phyloP scores from a whole-genome alignment of 2,113 vertebrate species.

The Pseudonaja textilis region DNA sequence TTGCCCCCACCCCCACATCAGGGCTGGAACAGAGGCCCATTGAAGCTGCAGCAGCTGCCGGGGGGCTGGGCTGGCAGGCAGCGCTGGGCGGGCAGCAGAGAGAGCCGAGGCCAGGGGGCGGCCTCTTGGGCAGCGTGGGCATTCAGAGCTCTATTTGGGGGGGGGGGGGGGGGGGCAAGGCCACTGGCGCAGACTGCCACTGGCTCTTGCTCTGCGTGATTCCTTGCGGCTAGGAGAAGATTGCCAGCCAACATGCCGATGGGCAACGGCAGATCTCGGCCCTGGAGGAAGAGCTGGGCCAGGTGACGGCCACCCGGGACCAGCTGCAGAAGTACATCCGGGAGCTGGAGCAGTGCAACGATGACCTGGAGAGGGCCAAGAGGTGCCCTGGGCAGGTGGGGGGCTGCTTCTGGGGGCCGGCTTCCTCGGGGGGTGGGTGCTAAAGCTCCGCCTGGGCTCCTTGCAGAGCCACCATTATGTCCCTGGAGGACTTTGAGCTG shows the following conservation, averaged over 20 bases:
- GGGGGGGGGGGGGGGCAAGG: neutral
- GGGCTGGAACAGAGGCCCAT: constrained; percentile 63
- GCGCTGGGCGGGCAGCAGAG: neutral
- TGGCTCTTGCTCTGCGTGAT: neutral
- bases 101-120: rapidly evolving
- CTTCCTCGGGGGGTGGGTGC: neutral
- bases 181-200: neutral
- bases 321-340: constrained; percentile 96
- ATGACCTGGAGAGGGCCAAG: constrained; percentile 95
- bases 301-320: constrained; percentile 88
- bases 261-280: constrained; percentile 85
- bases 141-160: neutral
- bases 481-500: constrained; percentile 96
- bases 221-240: constrained; percentile 80
- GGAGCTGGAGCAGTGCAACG: constrained; percentile 93
- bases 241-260: constrained; percentile 84
- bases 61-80: constrained; percentile 49
- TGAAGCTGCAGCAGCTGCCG: constrained; percentile 64
- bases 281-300: constrained; percentile 85
- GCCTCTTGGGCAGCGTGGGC: no score
- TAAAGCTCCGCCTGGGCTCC: neutral
- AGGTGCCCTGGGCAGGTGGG: constrained; percentile 67
- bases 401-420: neutral
- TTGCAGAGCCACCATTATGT: constrained; percentile 94
- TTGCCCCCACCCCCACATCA: neutral